Percentiles rank a stretch among this genome's conserved stretches.
phyloP scores from a whole-genome alignment of 2,797 vertebrate species.

The Neoniphon sammara region DNA sequence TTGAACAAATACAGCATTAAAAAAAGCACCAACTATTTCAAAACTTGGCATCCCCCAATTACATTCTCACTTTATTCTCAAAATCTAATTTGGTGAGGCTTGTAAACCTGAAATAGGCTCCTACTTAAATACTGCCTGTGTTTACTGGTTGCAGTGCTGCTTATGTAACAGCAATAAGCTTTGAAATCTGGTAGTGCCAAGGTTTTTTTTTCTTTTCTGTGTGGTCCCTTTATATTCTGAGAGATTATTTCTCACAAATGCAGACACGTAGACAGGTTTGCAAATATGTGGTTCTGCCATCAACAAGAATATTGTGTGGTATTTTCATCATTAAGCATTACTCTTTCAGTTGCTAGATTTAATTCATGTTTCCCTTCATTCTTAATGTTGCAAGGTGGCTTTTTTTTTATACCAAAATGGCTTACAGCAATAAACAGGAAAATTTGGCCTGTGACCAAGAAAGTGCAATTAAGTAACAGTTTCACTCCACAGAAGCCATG shows the following conservation, averaged over 20 bases:
- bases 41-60: conserved; percentile 7
- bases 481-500: not conserved
- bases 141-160: conserved; percentile 34
- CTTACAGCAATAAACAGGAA: not conserved
- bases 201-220: conserved; percentile 6
- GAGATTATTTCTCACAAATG: not conserved
- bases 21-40: not conserved
- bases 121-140: conserved; percentile 8
- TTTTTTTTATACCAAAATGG: not conserved
- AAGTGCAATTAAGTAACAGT: not conserved
- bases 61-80: conserved; percentile 1
- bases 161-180: conserved; percentile 25
- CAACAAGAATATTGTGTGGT: not conserved
- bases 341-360: not conserved
- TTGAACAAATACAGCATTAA: not conserved
- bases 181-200: not conserved
- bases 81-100: conserved; percentile 28
- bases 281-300: not conserved
- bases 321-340: not conserved
- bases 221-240: conserved; percentile 20
- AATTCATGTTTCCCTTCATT: not conserved
- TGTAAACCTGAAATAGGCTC: conserved; percentile 25
- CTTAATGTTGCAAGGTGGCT: not conserved
- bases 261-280: not conserved
- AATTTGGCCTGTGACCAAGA: not conserved